These are phyloP conservation scores for Caloenas nicobarica DNA, from an alignment of 2,113 vertebrate genomes.

Conservation along the genomic window DNA sequence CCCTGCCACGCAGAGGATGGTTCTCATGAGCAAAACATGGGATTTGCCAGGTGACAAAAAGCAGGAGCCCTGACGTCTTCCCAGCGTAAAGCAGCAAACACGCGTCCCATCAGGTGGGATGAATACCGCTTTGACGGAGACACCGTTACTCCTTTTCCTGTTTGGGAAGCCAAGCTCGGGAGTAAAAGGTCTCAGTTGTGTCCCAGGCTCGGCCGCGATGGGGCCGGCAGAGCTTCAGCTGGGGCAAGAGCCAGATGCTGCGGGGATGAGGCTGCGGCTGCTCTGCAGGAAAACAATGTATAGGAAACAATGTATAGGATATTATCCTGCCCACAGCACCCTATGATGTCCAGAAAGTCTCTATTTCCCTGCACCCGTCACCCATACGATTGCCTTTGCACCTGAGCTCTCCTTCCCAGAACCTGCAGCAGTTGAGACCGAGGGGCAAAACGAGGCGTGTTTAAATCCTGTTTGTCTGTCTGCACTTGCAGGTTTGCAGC, in stretches of 20 bases:
- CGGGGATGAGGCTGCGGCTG: fast-evolving
- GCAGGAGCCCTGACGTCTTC: not conserved
- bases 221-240: not conserved
- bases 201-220: fast-evolving
- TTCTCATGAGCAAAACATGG: not conserved
- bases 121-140: not conserved
- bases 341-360: not conserved
- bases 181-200: not conserved
- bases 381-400: fast-evolving
- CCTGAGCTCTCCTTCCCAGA: not conserved
- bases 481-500: not conserved
- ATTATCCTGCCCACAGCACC: not conserved
- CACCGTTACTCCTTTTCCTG: not conserved
- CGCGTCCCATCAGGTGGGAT: fast-evolving
- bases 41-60: not conserved
- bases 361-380: not conserved
- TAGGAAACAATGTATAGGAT: not conserved
- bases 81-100: not conserved
- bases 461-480: not conserved
- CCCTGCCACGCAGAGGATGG: fast-evolving
- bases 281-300: not conserved
- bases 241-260: not conserved
- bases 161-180: fast-evolving
- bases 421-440: fast-evolving
- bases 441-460: not conserved